phyloP scores from a whole-genome alignment of 2,888 invertebrate species.

The Perizoma flavofasciatum region DNA sequence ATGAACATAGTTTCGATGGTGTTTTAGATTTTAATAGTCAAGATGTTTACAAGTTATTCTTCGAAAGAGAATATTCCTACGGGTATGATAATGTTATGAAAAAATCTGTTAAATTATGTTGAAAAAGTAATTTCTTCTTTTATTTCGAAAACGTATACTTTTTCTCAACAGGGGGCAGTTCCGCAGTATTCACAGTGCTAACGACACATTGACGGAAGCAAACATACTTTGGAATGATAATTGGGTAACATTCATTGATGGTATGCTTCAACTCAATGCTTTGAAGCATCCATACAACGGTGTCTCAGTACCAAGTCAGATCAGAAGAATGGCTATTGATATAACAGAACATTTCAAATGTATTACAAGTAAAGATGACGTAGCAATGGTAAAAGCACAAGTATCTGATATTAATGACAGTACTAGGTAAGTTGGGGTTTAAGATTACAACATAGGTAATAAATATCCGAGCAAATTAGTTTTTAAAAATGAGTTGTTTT shows the following conservation, averaged over 20 bases:
- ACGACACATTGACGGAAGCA: slow-evolving; percentile 49
- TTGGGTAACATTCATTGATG: slow-evolving; percentile 92
- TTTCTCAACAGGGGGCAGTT: slow-evolving; percentile 49
- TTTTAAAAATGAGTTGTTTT: background rate
- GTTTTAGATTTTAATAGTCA: slow-evolving; percentile 3
- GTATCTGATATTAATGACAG: slow-evolving; percentile 29
- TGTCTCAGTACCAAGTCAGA: slow-evolving; percentile 84
- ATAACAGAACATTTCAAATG: slow-evolving; percentile 33
- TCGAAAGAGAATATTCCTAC: slow-evolving; percentile 26
- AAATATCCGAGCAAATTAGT: no score
- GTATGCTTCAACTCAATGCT: slow-evolving; percentile 89
- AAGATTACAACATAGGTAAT: background rate
- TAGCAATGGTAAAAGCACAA: slow-evolving; percentile 32
- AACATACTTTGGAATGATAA: slow-evolving; percentile 86
- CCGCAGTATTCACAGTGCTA: slow-evolving; percentile 42
- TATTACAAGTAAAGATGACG: slow-evolving; percentile 8
- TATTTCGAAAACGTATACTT: no score
- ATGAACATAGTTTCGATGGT: background rate
- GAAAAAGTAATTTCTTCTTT: no score
- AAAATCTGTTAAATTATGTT: no score
- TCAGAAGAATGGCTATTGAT: slow-evolving; percentile 44
- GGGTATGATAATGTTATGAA: slow-evolving; percentile 9
- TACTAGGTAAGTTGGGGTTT: slow-evolving; percentile 37
- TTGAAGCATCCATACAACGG: slow-evolving; percentile 83
- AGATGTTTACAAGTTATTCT: slow-evolving; percentile 25